Conservation (phyloP, 2,888 invertebrate species). For the Barypeithes pellucidus region DNA sequence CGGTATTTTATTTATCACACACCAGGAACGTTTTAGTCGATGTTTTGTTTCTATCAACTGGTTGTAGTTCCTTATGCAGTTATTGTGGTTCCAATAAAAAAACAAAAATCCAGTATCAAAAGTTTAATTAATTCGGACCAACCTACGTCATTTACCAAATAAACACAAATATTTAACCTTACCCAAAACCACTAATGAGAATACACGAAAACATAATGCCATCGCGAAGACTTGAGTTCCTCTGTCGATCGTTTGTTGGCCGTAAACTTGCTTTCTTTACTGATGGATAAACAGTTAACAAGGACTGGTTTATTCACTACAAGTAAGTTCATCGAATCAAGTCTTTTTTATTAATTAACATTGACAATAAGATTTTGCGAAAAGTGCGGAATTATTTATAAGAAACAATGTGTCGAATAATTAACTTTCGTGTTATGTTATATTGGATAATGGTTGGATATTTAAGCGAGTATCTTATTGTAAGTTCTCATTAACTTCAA, state of each 20-base stretch:
- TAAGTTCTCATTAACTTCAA: slow-evolving; percentile 14
- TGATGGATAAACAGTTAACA: slow-evolving; percentile 50
- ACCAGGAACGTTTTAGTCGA: too few relatives aligned
- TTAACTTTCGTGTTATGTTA: not conserved
- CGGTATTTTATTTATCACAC: too few relatives aligned
- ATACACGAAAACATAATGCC: slow-evolving; percentile 27
- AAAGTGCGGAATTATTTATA: slow-evolving; percentile 4
- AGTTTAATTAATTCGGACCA: not conserved
- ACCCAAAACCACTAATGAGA: slow-evolving; percentile 23
- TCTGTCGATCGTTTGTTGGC: slow-evolving; percentile 37
- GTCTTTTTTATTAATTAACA: slow-evolving; percentile 29
- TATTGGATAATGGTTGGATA: slow-evolving; percentile 2
- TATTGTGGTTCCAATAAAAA: not conserved
- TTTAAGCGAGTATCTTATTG: not conserved
- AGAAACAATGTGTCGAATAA: not conserved
- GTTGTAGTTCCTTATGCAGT: too few relatives aligned
- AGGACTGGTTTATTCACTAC: slow-evolving; percentile 39
- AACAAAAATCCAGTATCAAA: not conserved
- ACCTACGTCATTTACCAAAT: not conserved
- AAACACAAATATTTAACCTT: slow-evolving; percentile 8
- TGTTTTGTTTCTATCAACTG: too few relatives aligned
- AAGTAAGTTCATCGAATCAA: slow-evolving; percentile 39
- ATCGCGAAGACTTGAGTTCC: slow-evolving; percentile 31
- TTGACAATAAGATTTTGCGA: slow-evolving; percentile 9
- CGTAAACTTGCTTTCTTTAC: slow-evolving; percentile 51